phyloP scores from a whole-genome alignment of 1,140 invertebrate species.

The Eufriesea mexicana region DNA sequence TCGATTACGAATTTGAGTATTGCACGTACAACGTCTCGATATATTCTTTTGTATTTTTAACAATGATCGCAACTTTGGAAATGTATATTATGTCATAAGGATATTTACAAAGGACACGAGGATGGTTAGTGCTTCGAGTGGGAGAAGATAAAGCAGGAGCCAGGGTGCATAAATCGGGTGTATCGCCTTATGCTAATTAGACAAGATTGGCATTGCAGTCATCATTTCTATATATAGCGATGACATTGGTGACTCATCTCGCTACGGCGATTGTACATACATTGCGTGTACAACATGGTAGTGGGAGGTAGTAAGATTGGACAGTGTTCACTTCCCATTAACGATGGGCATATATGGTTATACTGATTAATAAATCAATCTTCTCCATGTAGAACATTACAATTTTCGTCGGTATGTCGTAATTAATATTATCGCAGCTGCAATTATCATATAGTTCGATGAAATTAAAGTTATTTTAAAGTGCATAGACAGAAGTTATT shows the following conservation, averaged over 20 bases:
- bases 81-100: not conserved
- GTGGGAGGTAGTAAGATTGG: constrained; percentile 66
- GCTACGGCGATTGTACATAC: constrained; percentile 49
- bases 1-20: too few species aligned
- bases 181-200: constrained; percentile 65
- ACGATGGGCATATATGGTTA: constrained; percentile 78
- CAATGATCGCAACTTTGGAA: not conserved
- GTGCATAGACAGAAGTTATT: not conserved
- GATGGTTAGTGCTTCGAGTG: too few species aligned
- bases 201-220: constrained; percentile 66
- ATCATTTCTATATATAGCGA: constrained; percentile 78
- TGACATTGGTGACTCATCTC: constrained; percentile 79
- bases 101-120: not conserved
- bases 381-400: constrained; percentile 53
- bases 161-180: constrained; percentile 35
- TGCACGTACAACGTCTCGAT: not conserved
- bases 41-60: too few species aligned
- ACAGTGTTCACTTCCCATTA: constrained; percentile 71
- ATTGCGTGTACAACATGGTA: constrained; percentile 48
- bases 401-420: not conserved
- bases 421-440: not conserved
- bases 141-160: constrained; percentile 3
- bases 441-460: not conserved
- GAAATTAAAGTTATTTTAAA: not conserved
- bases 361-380: constrained; percentile 69